A percentile compares a stretch with the other conserved stretches of the same genome.
phyloP scores from a whole-genome alignment of 2,797 vertebrate genomes.

The Martes flavigula region DNA sequence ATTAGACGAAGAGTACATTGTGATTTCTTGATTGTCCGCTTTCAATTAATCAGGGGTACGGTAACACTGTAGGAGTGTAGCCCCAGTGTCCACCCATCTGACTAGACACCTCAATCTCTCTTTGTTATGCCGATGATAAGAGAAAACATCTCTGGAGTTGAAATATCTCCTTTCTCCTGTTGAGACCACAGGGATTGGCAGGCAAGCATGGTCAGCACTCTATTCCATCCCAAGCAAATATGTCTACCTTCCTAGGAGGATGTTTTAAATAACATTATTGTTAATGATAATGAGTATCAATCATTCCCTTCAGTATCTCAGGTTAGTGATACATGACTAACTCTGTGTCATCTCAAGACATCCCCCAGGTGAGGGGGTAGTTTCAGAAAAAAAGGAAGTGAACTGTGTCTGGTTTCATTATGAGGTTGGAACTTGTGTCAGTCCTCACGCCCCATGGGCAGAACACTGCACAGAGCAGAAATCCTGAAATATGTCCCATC shows the following conservation, averaged over 20 bases:
- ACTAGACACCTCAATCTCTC: background rate
- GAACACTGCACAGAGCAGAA: background rate
- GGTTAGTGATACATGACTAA: constrained; percentile 73
- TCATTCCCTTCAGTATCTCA: constrained; percentile 58
- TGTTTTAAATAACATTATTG: constrained; percentile 49
- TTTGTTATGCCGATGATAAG: background rate
- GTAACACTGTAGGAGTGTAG: background rate
- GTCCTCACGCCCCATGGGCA: background rate
- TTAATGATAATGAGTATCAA: constrained; percentile 4
- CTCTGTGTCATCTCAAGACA: constrained; percentile 73
- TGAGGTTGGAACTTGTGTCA: constrained; percentile 64
- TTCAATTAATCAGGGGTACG: background rate
- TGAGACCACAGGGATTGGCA: background rate
- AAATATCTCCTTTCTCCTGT: background rate
- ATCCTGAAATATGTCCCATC: constrained; percentile 71
- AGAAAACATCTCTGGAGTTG: background rate
- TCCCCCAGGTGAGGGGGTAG: constrained; percentile 56
- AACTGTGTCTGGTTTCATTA: constrained; percentile 84
- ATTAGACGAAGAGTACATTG: background rate
- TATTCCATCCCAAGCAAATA: background rate
- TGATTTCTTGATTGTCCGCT: background rate
- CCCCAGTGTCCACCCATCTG: background rate
- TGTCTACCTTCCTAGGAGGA: background rate
- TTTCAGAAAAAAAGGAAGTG: constrained; percentile 79
- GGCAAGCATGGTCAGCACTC: background rate